Percentiles rank a stretch among this genome's conserved stretches.
Conservation (phyloP, 2,888 invertebrate genomes). For the Oscheius myriophilus region DNA sequence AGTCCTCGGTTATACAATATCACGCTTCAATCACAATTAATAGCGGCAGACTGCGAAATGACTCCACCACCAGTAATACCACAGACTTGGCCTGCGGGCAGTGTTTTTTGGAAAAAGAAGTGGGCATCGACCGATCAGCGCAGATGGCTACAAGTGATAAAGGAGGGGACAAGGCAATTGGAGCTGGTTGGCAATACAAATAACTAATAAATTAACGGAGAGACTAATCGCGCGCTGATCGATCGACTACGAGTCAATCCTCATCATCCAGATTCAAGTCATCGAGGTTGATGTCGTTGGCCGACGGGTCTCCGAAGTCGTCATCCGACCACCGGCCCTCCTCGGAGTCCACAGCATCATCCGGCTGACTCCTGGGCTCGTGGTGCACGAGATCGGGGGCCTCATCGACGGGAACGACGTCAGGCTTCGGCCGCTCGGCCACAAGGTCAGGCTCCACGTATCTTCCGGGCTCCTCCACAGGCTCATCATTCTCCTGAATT, state of each 20-base stretch:
- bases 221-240: slow-evolving; percentile 34
- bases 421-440: slow-evolving; percentile 23
- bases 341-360: slow-evolving; percentile 39
- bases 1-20: too few relatives aligned
- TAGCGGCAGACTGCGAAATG: not conserved
- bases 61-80: slow-evolving; percentile 5
- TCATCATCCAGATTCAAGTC: slow-evolving; percentile 65
- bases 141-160: not conserved
- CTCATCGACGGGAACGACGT: slow-evolving; percentile 24
- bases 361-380: slow-evolving; percentile 10
- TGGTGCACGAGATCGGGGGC: slow-evolving; percentile 30
- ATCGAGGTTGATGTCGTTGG: slow-evolving; percentile 62
- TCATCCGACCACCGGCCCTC: slow-evolving; percentile 55
- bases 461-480: slow-evolving; percentile 9
- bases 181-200: too few relatives aligned
- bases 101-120: not conserved
- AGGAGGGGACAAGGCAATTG: too few relatives aligned
- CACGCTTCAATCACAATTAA: too few relatives aligned
- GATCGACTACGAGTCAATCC: slow-evolving; percentile 63
- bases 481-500: slow-evolving; percentile 21
- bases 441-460: slow-evolving; percentile 27
- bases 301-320: slow-evolving; percentile 60
- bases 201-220: not conserved
- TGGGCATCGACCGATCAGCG: not conserved
- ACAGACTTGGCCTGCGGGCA: not conserved